Conservation (phyloP, 2,888 invertebrate species). For the Xestia c-nigrum region DNA sequence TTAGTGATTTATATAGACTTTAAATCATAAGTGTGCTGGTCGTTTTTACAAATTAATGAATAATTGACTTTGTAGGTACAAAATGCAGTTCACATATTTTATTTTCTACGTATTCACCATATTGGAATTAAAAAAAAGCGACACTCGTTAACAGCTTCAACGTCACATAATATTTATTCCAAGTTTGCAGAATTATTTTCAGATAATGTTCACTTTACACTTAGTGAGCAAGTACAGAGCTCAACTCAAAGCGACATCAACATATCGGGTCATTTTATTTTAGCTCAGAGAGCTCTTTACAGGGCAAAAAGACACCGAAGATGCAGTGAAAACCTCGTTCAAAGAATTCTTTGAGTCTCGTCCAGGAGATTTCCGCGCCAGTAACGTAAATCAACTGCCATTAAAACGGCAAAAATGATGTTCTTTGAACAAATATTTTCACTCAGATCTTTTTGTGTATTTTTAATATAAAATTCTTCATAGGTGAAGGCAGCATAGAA, state of each 20-base stretch:
- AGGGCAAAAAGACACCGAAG: constrained; percentile 55
- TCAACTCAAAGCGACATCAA: constrained; percentile 57
- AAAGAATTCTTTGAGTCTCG: constrained; percentile 68
- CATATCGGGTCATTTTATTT: constrained; percentile 61
- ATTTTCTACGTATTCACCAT: constrained; percentile 10
- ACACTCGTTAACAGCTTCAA: background rate
- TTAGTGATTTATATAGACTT: background rate
- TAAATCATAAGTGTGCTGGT: background rate
- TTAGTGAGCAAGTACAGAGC: constrained; percentile 38
- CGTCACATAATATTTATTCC: constrained; percentile 26
- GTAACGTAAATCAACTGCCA: constrained; percentile 66
- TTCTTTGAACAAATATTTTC: constrained; percentile 64
- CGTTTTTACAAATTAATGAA: background rate
- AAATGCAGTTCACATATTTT: background rate
- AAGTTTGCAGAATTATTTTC: constrained; percentile 26
- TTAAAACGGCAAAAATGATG: constrained; percentile 66
- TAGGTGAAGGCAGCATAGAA: background rate
- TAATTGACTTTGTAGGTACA: background rate
- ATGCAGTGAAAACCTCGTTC: constrained; percentile 64
- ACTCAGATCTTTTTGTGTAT: constrained; percentile 32
- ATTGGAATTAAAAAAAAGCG: background rate
- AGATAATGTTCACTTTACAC: constrained; percentile 35
- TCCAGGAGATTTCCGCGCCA: constrained; percentile 64
- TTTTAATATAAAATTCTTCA: constrained; percentile 46
- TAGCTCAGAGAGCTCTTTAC: constrained; percentile 59